A percentile compares a stretch with the other conserved stretches of the same genome.
Conservation (phyloP, 2,113 vertebrate species). For the Pristiophorus japonicus region DNA sequence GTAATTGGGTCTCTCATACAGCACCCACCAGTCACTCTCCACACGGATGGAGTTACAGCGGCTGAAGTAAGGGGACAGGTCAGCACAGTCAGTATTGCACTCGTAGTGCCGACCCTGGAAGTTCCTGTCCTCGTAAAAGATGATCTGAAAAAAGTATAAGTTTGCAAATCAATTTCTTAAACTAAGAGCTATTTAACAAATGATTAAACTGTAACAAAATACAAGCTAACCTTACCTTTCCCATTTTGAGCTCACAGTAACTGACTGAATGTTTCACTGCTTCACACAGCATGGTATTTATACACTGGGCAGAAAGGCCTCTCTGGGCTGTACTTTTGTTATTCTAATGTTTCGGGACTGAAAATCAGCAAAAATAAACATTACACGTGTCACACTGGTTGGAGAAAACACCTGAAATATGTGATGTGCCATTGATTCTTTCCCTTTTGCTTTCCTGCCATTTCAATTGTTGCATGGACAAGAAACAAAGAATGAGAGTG, state of each 20-base stretch:
- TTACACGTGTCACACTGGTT: neutral
- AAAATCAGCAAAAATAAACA: constrained; percentile 2
- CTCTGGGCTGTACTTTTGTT: neutral
- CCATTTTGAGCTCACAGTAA: constrained; percentile 17
- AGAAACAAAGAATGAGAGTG: neutral
- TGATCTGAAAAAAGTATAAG: constrained; percentile 31
- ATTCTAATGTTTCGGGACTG: constrained; percentile 3
- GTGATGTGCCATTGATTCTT: neutral
- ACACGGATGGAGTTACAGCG: constrained; percentile 26
- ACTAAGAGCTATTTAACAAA: too few species aligned
- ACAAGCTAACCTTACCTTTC: neutral
- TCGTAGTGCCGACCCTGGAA: constrained; percentile 41
- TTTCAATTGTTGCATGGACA: neutral
- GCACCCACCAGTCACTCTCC: constrained; percentile 7
- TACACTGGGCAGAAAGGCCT: neutral
- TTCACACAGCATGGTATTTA: neutral
- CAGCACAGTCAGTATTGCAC: constrained; percentile 22
- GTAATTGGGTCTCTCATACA: constrained; percentile 53
- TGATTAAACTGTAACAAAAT: neutral
- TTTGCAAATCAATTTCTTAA: neutral
- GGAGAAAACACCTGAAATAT: neutral
- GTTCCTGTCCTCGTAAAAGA: constrained; percentile 42
- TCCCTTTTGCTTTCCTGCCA: neutral
- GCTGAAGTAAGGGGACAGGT: constrained; percentile 26
- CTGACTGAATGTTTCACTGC: neutral